Conservation (phyloP, 2,888 invertebrate species). For the Bimastos eiseni region DNA sequence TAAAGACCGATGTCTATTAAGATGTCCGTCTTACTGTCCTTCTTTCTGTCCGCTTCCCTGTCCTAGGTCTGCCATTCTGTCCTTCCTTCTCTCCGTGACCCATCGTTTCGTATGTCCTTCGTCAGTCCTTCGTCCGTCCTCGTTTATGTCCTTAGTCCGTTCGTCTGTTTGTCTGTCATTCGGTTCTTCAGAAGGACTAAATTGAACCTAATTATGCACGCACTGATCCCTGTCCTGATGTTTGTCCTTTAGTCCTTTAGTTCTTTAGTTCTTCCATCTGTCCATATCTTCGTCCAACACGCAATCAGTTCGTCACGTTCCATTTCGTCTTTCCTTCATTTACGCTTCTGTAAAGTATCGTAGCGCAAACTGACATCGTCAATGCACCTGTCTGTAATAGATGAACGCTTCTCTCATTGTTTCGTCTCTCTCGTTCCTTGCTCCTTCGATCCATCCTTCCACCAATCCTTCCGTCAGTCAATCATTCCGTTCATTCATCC, state of each 20-base stretch:
- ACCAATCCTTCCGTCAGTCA: too few species aligned
- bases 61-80: too few species aligned
- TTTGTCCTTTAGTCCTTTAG: neutral
- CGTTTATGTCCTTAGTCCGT: neutral
- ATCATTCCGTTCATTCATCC: neutral
- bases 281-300: neutral
- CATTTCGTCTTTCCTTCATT: neutral
- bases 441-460: neutral
- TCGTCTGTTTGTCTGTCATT: too few species aligned
- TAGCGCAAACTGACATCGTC: neutral
- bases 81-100: too few species aligned
- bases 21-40: neutral
- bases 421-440: neutral
- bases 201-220: too few species aligned
- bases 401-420: too few species aligned
- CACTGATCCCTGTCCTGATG: too few species aligned
- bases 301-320: neutral
- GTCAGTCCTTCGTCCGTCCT: neutral
- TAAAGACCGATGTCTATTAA: too few species aligned
- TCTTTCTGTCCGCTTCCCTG: neutral
- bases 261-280: neutral
- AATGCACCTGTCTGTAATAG: neutral
- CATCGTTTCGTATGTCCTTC: too few species aligned
- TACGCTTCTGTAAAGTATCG: neutral
- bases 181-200: too few species aligned